A percentile compares a stretch with the other conserved stretches of the same genome.
Conservation (phyloP, 2,113 vertebrate species). For the Erpornis zantholeuca region DNA sequence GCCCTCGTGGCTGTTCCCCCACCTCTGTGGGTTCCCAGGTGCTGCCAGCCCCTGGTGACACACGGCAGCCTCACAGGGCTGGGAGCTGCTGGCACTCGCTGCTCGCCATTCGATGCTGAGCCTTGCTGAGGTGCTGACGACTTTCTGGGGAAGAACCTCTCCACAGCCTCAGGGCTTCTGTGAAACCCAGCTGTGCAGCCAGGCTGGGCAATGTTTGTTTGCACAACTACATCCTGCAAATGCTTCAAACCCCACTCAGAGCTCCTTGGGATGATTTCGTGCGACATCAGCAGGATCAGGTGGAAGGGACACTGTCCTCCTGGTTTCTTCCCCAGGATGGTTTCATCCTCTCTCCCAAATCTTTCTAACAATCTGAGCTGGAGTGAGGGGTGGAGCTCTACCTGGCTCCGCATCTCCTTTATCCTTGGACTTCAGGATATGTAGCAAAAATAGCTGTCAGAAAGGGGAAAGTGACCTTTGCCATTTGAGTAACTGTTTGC, state of each 20-base stretch:
- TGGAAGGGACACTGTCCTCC: not conserved
- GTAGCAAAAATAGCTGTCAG: slow-evolving; percentile 34
- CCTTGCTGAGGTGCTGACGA: fast-evolving
- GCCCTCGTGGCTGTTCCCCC: fast-evolving
- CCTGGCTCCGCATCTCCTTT: not conserved
- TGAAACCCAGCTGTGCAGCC: not conserved
- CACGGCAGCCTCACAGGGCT: fast-evolving
- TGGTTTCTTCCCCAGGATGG: not conserved
- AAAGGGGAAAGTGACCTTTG: slow-evolving; percentile 45
- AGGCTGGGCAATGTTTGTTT: fast-evolving
- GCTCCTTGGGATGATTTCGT: not conserved
- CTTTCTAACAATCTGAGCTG: not conserved
- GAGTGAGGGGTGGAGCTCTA: not conserved
- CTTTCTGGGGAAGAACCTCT: not conserved
- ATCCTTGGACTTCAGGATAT: slow-evolving; percentile 50
- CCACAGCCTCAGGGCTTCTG: not conserved
- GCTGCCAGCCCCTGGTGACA: not conserved
- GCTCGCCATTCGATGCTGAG: fast-evolving
- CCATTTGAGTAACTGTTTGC: slow-evolving; percentile 27
- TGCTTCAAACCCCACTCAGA: not conserved
- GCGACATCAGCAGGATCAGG: not conserved
- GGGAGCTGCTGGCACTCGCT: fast-evolving
- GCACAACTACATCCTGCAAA: not conserved
- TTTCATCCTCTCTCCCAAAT: not conserved
- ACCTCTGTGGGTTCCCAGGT: fast-evolving